These are phyloP conservation scores for Micrasema minimum DNA, from an alignment of 1,140 invertebrate genomes.

Conservation along the genomic window DNA sequence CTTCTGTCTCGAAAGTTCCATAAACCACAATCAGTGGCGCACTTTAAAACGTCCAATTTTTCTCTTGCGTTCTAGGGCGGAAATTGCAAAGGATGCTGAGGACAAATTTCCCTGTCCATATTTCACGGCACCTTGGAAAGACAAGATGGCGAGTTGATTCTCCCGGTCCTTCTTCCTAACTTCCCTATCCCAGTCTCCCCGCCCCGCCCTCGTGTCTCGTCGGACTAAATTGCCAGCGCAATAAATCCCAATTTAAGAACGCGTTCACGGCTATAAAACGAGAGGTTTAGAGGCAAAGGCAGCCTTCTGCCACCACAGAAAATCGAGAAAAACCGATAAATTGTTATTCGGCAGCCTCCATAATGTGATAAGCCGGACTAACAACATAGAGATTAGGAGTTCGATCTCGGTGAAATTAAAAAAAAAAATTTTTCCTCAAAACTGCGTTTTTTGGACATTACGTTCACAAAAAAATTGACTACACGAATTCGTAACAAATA, in stretches of 20 bases:
- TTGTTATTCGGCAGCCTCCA: no score
- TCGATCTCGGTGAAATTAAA: no score
- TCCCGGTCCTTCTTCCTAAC: constrained; percentile 14
- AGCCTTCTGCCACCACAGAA: no score
- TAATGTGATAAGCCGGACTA: no score
- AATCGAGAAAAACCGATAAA: no score
- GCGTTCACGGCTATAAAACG: constrained; percentile 50
- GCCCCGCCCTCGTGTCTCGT: constrained; percentile 18
- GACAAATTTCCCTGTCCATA: constrained; percentile 41
- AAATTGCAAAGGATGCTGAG: constrained; percentile 22
- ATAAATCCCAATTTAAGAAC: constrained; percentile 53
- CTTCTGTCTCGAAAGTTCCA: no score
- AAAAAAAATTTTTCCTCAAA: no score
- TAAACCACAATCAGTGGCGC: constrained; percentile 7
- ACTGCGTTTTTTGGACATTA: no score
- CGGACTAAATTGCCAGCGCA: constrained; percentile 48
- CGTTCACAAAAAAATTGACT: no score
- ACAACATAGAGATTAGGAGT: no score
- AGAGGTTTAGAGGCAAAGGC: no score
- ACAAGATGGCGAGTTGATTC: constrained; percentile 43
- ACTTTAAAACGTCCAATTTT: constrained; percentile 5
- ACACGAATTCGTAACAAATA: no score
- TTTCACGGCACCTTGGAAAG: constrained; percentile 44
- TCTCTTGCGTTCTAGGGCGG: background rate
- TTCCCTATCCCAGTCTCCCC: background rate